Percentiles rank a stretch among this genome's conserved stretches.
These are phyloP conservation scores for Urophycis tenuis DNA, from an alignment of 2,797 vertebrate genomes.

Conservation along the genomic window DNA sequence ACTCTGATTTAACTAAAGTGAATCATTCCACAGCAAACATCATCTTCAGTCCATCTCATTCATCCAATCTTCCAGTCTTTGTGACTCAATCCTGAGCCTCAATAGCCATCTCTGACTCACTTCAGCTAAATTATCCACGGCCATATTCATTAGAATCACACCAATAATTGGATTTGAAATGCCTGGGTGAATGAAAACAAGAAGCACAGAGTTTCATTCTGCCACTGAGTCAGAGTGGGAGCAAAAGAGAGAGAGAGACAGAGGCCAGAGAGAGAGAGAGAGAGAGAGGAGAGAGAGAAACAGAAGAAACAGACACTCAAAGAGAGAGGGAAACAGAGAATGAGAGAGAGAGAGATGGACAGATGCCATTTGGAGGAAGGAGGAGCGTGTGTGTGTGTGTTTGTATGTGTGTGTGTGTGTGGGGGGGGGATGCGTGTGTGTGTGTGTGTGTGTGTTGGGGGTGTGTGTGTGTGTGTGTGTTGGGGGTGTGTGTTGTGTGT, in stretches of 20 bases:
- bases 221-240: background rate
- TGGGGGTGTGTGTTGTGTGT: no score
- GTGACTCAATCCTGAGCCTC: no score
- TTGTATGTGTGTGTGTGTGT: no score
- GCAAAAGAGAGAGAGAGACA: background rate
- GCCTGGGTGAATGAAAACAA: background rate
- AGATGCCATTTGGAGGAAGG: background rate
- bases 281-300: no score
- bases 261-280: background rate
- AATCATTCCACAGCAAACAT: background rate
- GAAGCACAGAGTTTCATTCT: background rate
- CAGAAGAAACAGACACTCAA: background rate
- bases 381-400: no score
- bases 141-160: background rate
- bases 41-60: no score
- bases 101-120: no score
- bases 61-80: no score
- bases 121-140: background rate
- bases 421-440: no score
- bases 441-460: no score
- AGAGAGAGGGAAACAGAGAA: slow-evolving; percentile 4
- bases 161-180: background rate
- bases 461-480: no score
- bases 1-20: background rate
- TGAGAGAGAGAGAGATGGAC: slow-evolving; percentile 1